Evolutionary conservation across 2,888 invertebrate species (phyloP).

Genomic region (Cancer borealis): DNA sequence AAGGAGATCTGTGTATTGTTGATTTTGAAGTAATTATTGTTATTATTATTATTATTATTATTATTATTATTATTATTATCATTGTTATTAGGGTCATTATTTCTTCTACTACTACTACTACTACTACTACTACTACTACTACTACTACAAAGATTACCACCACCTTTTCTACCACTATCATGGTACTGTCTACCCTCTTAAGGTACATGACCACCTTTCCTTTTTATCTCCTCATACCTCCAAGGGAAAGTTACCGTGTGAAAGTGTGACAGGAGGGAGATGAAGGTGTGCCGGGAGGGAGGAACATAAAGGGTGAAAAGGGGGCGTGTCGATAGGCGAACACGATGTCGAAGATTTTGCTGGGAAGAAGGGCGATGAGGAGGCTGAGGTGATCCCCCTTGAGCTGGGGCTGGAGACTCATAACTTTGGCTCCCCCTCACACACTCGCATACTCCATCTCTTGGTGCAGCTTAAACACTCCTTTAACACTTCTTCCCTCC

Average conservation of each 20-base stretch:
- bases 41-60: background rate
- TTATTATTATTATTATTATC: too few species aligned
- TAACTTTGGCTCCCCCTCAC: background rate
- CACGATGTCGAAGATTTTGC: conserved; percentile 9
- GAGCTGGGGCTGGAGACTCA: background rate
- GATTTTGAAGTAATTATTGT: background rate
- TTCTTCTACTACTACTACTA: background rate
- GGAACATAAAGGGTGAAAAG: conserved; percentile 9
- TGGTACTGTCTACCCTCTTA: background rate
- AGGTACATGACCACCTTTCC: background rate
- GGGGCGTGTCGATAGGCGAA: background rate
- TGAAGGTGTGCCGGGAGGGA: background rate
- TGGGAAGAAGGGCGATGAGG: background rate
- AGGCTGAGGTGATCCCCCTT: background rate
- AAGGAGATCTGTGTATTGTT: background rate
- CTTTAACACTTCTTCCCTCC: background rate
- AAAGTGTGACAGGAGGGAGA: conserved; percentile 17
- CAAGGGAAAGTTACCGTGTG: background rate
- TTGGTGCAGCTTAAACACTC: background rate
- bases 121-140: background rate
- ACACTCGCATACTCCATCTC: background rate
- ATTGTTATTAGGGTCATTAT: too few species aligned
- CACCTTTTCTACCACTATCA: background rate
- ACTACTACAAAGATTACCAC: background rate
- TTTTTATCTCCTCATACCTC: background rate